Percentiles rank a stretch among this genome's conserved stretches.
Evolutionary conservation across 2,888 invertebrate species (phyloP).

Genomic region (Dioctria rufipes): DNA sequence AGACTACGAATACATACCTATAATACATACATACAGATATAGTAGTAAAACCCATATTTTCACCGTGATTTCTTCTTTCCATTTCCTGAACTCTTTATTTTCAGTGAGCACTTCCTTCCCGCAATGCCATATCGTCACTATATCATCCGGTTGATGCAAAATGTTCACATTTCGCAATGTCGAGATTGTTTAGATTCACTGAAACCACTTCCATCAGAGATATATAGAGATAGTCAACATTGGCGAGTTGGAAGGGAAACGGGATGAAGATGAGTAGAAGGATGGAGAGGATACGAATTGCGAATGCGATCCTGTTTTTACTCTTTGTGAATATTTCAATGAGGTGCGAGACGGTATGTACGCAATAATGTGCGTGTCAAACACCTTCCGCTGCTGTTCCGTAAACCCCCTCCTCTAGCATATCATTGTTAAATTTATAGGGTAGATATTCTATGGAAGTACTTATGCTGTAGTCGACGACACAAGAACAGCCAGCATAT

Average conservation of each 20-base stretch:
- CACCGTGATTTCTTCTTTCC: constrained; percentile 31
- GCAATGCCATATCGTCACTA: constrained; percentile 18
- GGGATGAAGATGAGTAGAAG: too few species aligned
- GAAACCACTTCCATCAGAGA: constrained; percentile 30
- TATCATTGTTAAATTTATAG: constrained; percentile 18
- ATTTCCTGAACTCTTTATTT: constrained; percentile 44
- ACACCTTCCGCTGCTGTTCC: not conserved
- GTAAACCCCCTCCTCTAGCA: not conserved
- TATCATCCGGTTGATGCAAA: constrained; percentile 45
- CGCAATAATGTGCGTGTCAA: constrained; percentile 46
- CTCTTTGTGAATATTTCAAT: constrained; percentile 13
- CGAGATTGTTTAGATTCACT: constrained; percentile 33
- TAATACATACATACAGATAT: too few species aligned
- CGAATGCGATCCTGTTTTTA: not conserved
- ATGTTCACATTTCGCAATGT: constrained; percentile 36
- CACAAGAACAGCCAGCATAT: not conserved
- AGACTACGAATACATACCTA: too few species aligned
- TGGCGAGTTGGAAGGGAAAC: too few species aligned
- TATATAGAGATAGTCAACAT: not conserved
- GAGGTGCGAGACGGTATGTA: constrained; percentile 13
- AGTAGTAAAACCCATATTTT: not conserved
- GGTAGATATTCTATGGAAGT: not conserved
- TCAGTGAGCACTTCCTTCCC: constrained; percentile 34
- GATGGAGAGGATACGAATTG: too few species aligned
- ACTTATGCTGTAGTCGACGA: not conserved